These are phyloP conservation scores for Drosophila oshimai DNA, from an alignment of 1,140 invertebrate species.

Conservation along the genomic window DNA sequence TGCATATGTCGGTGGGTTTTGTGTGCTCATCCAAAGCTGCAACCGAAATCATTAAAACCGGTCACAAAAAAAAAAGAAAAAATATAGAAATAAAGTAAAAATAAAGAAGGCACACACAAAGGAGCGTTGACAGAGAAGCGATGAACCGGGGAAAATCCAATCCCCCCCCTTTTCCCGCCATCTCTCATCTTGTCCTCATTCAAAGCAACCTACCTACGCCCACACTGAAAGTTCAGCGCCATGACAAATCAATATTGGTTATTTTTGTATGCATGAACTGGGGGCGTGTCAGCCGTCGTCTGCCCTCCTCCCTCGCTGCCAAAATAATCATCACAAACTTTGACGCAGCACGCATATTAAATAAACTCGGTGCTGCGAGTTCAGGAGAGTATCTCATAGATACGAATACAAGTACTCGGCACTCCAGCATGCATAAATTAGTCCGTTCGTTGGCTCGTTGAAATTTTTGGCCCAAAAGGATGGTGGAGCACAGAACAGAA, in stretches of 20 bases:
- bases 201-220: neutral
- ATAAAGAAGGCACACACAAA: constrained; percentile 26
- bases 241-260: constrained; percentile 80
- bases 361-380: constrained; percentile 51
- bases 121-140: constrained; percentile 14
- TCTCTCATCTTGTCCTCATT: neutral
- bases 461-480: constrained; percentile 20
- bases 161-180: neutral
- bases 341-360: constrained; percentile 80
- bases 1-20: constrained; percentile 24
- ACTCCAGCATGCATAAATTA: constrained; percentile 37
- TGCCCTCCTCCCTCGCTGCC: constrained; percentile 13
- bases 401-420: constrained; percentile 45
- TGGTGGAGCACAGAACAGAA: neutral
- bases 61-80: constrained; percentile 38
- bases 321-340: constrained; percentile 78
- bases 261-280: constrained; percentile 77
- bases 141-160: neutral
- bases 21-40: constrained; percentile 54
- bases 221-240: constrained; percentile 6
- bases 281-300: constrained; percentile 56
- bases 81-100: constrained; percentile 35
- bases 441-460: neutral
- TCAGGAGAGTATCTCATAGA: constrained; percentile 56
- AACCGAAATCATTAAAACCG: constrained; percentile 74